Conservation (phyloP, 2,797 vertebrate species). For the Urocyon cinereoargenteus region DNA sequence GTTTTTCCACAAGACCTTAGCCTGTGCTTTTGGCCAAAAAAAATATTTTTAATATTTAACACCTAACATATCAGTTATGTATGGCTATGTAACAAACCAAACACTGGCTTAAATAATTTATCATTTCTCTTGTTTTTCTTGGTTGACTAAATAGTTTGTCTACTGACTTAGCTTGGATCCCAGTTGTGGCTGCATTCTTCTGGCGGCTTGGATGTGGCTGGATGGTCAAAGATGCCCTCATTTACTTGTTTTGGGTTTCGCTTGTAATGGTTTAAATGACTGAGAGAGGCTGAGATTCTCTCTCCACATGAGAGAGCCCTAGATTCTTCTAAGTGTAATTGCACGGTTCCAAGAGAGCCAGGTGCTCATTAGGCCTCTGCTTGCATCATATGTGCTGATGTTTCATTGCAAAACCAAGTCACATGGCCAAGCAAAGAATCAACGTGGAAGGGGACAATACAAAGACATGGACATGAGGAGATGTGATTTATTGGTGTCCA, state of each 20-base stretch:
- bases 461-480: background rate
- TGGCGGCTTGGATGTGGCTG: background rate
- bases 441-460: too few species aligned
- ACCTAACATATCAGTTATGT: background rate
- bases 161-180: background rate
- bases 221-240: background rate
- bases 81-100: background rate
- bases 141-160: background rate
- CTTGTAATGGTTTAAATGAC: background rate
- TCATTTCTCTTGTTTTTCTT: background rate
- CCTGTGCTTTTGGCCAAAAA: background rate
- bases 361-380: background rate
- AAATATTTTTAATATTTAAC: background rate
- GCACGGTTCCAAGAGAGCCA: background rate
- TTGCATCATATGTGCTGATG: background rate
- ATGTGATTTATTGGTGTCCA: background rate
- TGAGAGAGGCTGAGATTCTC: background rate
- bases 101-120: background rate
- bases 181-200: background rate
- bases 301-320: background rate
- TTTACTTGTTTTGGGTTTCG: background rate
- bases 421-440: background rate
- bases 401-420: background rate
- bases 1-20: background rate
- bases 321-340: background rate